Conservation (phyloP, 2,113 vertebrate genomes). For the Myanophis thanlyinensis region DNA sequence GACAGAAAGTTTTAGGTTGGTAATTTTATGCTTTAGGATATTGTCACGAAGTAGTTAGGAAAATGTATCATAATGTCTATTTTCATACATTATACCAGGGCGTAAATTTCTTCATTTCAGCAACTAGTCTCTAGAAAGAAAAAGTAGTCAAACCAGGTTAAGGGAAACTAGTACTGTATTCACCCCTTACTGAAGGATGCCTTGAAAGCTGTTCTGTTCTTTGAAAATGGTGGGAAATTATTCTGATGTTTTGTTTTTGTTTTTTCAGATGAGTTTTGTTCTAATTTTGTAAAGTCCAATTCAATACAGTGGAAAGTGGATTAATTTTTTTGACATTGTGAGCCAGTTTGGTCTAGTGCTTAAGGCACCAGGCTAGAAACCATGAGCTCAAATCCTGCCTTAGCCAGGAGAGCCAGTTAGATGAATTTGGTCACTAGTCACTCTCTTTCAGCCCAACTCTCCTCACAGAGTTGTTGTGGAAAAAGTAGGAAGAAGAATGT, state of each 20-base stretch:
- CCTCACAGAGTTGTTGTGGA: neutral
- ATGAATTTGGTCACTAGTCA: neutral
- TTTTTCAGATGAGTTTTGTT: neutral
- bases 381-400: neutral
- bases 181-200: neutral
- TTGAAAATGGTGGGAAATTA: neutral
- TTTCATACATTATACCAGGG: neutral
- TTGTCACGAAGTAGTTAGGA: neutral
- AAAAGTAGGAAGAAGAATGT: neutral
- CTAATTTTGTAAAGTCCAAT: conserved; percentile 57
- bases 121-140: too few species aligned
- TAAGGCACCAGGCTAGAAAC: neutral
- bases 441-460: neutral
- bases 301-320: conserved; percentile 55
- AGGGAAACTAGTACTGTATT: neutral
- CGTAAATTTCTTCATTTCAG: neutral
- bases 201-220: neutral
- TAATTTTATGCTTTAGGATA: neutral
- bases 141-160: neutral
- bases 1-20: neutral
- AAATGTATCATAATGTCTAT: neutral
- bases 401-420: neutral
- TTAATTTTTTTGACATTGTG: conserved; percentile 48
- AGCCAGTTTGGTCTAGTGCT: neutral
- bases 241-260: neutral